A percentile compares a stretch with the other conserved stretches of the same genome.
These are phyloP conservation scores for Cheilosia grossa DNA, from an alignment of 2,888 invertebrate genomes.

Conservation along the genomic window DNA sequence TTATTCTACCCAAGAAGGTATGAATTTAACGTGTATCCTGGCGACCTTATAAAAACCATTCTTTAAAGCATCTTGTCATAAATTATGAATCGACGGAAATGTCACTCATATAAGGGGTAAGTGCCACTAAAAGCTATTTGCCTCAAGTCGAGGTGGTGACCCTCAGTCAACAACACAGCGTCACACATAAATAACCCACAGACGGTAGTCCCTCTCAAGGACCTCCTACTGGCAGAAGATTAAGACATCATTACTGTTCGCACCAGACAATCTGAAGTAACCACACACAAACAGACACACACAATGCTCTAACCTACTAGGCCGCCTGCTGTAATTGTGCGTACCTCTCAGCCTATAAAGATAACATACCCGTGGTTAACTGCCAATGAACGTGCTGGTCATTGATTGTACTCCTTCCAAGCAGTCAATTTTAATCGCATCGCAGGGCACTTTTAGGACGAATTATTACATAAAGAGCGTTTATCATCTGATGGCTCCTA, in stretches of 20 bases:
- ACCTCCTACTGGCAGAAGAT: conserved; percentile 14
- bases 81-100: conserved; percentile 32
- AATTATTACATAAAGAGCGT: conserved; percentile 61
- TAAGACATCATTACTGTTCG: conserved; percentile 35
- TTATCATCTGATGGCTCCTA: conserved; percentile 30
- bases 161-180: conserved; percentile 35
- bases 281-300: conserved; percentile 10
- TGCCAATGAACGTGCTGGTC: background rate
- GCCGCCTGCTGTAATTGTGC: background rate
- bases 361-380: conserved; percentile 18
- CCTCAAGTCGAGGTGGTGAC: conserved; percentile 35
- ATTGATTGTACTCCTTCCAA: conserved; percentile 55
- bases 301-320: background rate
- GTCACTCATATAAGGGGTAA: conserved; percentile 15
- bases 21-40: conserved; percentile 21
- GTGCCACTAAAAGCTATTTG: conserved; percentile 49
- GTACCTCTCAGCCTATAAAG: conserved; percentile 1
- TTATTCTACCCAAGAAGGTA: background rate
- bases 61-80: conserved; percentile 23
- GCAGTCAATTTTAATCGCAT: conserved; percentile 64
- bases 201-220: conserved; percentile 2
- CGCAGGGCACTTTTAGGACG: conserved; percentile 38
- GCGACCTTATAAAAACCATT: conserved; percentile 20
- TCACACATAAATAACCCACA: conserved; percentile 32
- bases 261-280: conserved; percentile 23